Percentiles rank a stretch among this genome's conserved stretches.
Evolutionary conservation across 2,113 vertebrate species (phyloP).

Genomic region (Nibea albiflora): DNA sequence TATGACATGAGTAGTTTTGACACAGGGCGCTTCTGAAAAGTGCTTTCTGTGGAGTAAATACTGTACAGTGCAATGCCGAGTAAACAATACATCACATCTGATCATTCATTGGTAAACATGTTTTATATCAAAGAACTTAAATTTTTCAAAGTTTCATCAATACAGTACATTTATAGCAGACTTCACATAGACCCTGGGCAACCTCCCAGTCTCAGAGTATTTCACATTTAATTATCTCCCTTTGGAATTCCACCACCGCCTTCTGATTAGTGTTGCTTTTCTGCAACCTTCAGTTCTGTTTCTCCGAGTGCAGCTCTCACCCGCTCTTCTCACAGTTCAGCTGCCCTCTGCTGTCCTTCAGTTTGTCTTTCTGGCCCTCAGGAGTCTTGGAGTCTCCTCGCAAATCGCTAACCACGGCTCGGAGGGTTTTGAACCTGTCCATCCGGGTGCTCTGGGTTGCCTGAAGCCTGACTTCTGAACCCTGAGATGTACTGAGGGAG

Average conservation of each 20-base stretch:
- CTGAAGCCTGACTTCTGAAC: conserved; percentile 67
- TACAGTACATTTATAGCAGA: conserved; percentile 78
- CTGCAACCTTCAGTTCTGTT: conserved; percentile 50
- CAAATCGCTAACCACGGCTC: conserved; percentile 75
- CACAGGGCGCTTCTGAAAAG: conserved; percentile 65
- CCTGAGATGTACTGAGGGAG: conserved; percentile 80
- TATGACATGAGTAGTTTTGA: conserved; percentile 62
- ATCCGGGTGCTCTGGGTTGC: conserved; percentile 65
- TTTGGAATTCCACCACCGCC: conserved; percentile 54
- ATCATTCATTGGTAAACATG: conserved; percentile 79
- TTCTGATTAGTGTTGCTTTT: conserved; percentile 51
- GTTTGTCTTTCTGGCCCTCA: conserved; percentile 70
- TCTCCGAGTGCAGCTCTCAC: conserved; percentile 47
- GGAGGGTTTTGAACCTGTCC: conserved; percentile 79
- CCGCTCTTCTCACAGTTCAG: conserved; percentile 78
- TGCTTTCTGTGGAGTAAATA: conserved; percentile 70
- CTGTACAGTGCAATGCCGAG: conserved; percentile 79
- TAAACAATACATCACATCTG: conserved; percentile 81
- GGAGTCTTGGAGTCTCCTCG: conserved; percentile 69
- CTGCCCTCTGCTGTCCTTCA: conserved; percentile 77
- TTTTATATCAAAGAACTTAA: conserved; percentile 77
- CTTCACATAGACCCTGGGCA: conserved; percentile 67
- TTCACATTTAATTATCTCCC: conserved; percentile 75
- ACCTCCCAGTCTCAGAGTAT: conserved; percentile 57
- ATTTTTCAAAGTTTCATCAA: conserved; percentile 73